Evolutionary conservation across 2,888 invertebrate genomes (phyloP), one percentile per base, ranked within the genome.

Genomic region (Ceriagrion tenellum): DNA sequence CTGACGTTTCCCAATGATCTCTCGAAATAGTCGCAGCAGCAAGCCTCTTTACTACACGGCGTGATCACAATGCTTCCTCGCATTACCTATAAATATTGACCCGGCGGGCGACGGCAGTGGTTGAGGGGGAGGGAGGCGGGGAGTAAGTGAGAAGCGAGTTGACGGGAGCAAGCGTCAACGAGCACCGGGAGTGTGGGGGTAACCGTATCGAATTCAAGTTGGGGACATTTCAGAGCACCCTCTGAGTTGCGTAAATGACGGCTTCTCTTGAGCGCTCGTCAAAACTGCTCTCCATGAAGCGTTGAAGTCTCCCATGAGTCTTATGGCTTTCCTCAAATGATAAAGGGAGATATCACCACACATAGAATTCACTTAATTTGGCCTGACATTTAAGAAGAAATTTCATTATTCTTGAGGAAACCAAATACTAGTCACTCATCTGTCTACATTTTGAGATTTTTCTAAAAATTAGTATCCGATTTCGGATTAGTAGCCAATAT

Each of bases 61-160:
- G 30, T 35, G 81, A 81, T 81, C 35, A 81, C 81, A 81, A 81
- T 81, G 81, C 81, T 81, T 30, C 81, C 30, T 18, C 30, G 81
- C 30, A 81, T 81, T 35, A 81, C 81, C 81, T 81, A 81, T 81
- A 81, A 81, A 81, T 81, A 81, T 81, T 81, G 81, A 81, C 81
- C 81, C 18, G 81, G 26, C 10, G 81, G 81, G n/a, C 20, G 69
- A 26, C 23, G 69, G 69, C 23, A 69, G 69, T n/a, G n/a, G n/a
- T n/a, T n/a, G n/a, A n/a, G n/a, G n/a, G n/a, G n/a, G n/a, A n/a
- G n/a, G n/a, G n/a, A n/a, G n/a, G n/a, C n/a, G n/a, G n/a, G n/a
- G n/a, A n/a, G n/a, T 10, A 3, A 26, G 59, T 2, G 59, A 59
- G 59, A 20, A 26, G 69, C 8, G 69, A 69, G 69, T 23, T 23